These are phyloP conservation scores for Poecilus cupreus DNA, from an alignment of 2,888 invertebrate genomes.

Conservation along the genomic window DNA sequence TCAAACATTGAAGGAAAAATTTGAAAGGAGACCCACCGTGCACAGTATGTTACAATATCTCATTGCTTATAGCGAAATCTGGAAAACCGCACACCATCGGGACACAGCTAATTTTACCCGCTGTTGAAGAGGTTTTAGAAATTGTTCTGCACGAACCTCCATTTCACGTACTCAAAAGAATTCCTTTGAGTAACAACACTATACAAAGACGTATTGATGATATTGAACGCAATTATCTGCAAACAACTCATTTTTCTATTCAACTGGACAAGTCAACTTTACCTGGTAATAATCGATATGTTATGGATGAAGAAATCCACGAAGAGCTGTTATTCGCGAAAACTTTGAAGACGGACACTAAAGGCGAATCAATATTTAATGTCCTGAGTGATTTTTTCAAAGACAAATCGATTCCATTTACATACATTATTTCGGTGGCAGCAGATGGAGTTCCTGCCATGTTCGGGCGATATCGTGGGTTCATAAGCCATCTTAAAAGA, in stretches of 20 bases:
- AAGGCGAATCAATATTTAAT: slow-evolving; percentile 62
- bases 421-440: slow-evolving; percentile 59
- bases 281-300: slow-evolving; percentile 62
- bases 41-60: slow-evolving; percentile 62
- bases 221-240: slow-evolving; percentile 61
- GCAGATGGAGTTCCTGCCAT: slow-evolving; percentile 59
- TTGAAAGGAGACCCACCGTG: too few species aligned
- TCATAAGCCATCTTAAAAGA: slow-evolving; percentile 64
- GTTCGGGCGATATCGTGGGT: slow-evolving; percentile 60
- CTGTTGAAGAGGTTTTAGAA: slow-evolving; percentile 61
- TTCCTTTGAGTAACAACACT: slow-evolving; percentile 61
- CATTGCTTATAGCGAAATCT: slow-evolving; percentile 59
- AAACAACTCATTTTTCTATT: slow-evolving; percentile 33
- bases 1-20: too few species aligned
- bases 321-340: slow-evolving; percentile 61
- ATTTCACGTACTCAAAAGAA: slow-evolving; percentile 59
- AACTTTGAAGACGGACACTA: slow-evolving; percentile 60
- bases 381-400: slow-evolving; percentile 57
- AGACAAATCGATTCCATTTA: slow-evolving; percentile 55
- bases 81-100: slow-evolving; percentile 61
- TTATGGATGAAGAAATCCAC: slow-evolving; percentile 61
- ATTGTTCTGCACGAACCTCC: slow-evolving; percentile 61
- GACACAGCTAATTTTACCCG: slow-evolving; percentile 62
- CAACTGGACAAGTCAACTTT: slow-evolving; percentile 63
- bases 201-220: slow-evolving; percentile 62